phyloP scores from a whole-genome alignment of 2,797 vertebrate genomes.

The Chloroceryle amazona region DNA sequence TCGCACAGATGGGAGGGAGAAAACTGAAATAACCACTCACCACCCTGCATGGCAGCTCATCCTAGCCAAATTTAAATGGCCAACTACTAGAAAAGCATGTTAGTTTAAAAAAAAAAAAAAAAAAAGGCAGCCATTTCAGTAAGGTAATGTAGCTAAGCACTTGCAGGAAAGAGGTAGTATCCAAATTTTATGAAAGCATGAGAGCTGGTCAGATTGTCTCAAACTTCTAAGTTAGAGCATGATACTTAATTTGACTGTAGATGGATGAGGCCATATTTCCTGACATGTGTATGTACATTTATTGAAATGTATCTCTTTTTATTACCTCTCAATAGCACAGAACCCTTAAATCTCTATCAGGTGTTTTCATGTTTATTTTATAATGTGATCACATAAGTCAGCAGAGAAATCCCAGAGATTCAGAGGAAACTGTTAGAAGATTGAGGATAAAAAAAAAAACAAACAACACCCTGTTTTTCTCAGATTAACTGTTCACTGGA shows the following conservation, averaged over 20 bases:
- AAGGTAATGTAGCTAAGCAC: slow-evolving; percentile 34
- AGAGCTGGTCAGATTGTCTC: neutral
- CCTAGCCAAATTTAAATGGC: neutral
- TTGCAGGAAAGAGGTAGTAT: neutral
- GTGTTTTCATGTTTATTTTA: neutral
- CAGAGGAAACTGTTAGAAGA: neutral
- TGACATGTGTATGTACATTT: neutral
- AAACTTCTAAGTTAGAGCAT: neutral
- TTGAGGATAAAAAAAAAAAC: neutral
- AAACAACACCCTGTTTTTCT: neutral
- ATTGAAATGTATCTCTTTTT: neutral
- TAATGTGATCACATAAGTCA: neutral
- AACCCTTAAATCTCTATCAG: neutral
- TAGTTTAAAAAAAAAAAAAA: neutral
- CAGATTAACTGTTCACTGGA: neutral
- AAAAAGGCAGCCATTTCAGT: slow-evolving; percentile 24
- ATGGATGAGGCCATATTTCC: neutral
- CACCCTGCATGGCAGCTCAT: neutral
- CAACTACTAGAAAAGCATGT: neutral
- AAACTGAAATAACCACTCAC: neutral
- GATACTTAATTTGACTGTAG: neutral
- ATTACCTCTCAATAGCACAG: neutral
- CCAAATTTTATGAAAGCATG: slow-evolving; percentile 9
- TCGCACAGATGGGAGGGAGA: neutral
- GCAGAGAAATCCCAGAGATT: neutral